Evolutionary conservation across 30 jellyfish, hydroid and myxozoan genomes (phyloP).

Genomic region (Aurelia sp.): DNA sequence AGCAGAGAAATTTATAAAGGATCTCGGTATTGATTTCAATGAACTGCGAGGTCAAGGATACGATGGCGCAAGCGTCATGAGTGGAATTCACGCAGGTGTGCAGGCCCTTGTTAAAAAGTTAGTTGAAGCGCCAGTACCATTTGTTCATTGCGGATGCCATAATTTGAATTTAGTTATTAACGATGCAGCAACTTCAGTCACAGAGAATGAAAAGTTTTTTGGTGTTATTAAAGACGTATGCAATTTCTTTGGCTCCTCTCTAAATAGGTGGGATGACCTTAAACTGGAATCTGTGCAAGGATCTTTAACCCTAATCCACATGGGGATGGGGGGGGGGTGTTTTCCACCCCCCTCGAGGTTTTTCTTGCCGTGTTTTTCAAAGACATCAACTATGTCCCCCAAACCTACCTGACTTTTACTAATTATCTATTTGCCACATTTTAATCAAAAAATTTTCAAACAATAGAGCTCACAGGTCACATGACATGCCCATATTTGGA

Average conservation of each 20-base stretch:
- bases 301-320: too few species aligned
- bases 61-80: conserved; percentile 45
- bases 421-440: too few species aligned
- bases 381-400: too few species aligned
- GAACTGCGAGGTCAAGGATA: conserved; percentile 29
- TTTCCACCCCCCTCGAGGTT: too few species aligned
- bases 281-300: background rate
- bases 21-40: background rate
- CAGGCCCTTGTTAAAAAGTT: background rate
- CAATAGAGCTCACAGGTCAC: too few species aligned
- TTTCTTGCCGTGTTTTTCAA: too few species aligned
- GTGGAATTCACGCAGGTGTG: conserved; percentile 31
- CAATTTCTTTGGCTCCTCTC: conserved; percentile 8
- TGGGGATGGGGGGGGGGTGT: too few species aligned
- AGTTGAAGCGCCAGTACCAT: background rate
- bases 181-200: background rate
- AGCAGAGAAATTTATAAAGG: background rate
- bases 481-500: too few species aligned
- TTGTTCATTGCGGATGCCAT: conserved; percentile 28
- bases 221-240: background rate
- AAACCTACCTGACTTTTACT: too few species aligned
- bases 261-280: conserved; percentile 11
- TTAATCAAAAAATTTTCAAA: too few species aligned
- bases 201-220: background rate
- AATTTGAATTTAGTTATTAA: background rate